These are phyloP conservation scores for Apus apus DNA, from an alignment of 2,113 vertebrate genomes.

Conservation along the genomic window DNA sequence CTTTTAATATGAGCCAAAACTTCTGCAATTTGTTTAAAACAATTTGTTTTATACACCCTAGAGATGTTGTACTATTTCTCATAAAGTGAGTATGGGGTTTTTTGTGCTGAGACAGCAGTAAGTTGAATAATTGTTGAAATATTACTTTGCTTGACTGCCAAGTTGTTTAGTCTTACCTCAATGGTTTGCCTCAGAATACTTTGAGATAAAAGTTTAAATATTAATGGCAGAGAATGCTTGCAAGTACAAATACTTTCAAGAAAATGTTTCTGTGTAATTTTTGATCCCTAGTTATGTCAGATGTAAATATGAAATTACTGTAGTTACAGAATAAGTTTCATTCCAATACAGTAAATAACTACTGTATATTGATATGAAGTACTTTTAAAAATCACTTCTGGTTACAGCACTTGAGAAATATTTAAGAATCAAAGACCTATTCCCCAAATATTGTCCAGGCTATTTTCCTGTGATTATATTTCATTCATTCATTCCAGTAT, in stretches of 20 bases:
- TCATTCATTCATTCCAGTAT: background rate
- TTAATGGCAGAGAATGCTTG: background rate
- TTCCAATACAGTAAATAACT: background rate
- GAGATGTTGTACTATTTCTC: constrained; percentile 27
- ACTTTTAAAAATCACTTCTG: background rate
- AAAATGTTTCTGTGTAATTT: background rate
- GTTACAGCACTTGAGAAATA: background rate
- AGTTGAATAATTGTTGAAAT: constrained; percentile 38
- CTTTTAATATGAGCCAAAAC: constrained; percentile 30
- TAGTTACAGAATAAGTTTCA: background rate
- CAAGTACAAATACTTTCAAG: background rate
- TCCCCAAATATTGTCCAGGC: background rate
- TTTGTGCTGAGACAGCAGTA: constrained; percentile 45
- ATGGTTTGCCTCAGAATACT: background rate
- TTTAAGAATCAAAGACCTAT: background rate
- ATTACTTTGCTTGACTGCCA: background rate
- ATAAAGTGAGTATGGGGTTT: background rate
- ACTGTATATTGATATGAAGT: background rate
- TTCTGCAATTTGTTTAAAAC: background rate
- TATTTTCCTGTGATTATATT: background rate
- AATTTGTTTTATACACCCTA: constrained; percentile 3
- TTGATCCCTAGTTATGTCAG: background rate
- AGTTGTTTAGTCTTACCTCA: background rate
- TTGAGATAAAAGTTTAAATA: background rate
- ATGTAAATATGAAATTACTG: background rate